Evolutionary conservation across 2,113 vertebrate genomes (phyloP), one percentile per base, ranked within the genome.

Genomic region (Antigone vipio): DNA sequence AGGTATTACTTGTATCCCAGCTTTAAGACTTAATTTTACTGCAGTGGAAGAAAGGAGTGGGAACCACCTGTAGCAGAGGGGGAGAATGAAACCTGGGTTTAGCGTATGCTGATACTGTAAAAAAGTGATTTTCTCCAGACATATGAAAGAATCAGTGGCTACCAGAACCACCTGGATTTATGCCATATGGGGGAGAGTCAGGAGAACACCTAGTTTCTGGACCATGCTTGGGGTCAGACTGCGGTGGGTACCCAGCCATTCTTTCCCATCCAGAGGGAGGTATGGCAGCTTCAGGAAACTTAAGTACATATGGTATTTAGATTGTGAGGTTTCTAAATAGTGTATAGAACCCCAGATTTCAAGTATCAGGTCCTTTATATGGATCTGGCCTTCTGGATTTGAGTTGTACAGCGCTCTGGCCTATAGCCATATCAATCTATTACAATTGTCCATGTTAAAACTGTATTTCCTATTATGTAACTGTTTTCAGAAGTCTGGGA

Each of bases 391-490:
- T 69, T 62, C 40, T 92, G 35, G 23, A 59, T 20, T 27, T 29
- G 23, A 60, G 12, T 45, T 60, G 34, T 34, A 11, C 16, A 26
- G n/a, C 80, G 9, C 55, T 84, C 55, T 96, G 87, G 84, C 79
- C 50, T 66, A 0, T 20, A 56, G 80, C 76, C 80, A 53, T 45
- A 21, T 86, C 55, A 67, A 42, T 69, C 15, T 56, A 6, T 44
- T 86, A 35, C 34, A 84, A n/a, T 42, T 92, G n/a, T 60, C 50
- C 24, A 5, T 6, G 2, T 84, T 89, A 53, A 66, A 91, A 58
- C 44, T 44, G 13, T 56, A 38, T 86, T 95, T 89, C 74, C 87
- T 89, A 52, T 92, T 89, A 81, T 9, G 20, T 88, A 93, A 87
- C 55, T 85, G 27, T 71, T 88, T 91, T 90, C 85, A 59, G 52